Base-by-base conservation (phyloP, 2,113 vertebrate species). In the human region DNA sequence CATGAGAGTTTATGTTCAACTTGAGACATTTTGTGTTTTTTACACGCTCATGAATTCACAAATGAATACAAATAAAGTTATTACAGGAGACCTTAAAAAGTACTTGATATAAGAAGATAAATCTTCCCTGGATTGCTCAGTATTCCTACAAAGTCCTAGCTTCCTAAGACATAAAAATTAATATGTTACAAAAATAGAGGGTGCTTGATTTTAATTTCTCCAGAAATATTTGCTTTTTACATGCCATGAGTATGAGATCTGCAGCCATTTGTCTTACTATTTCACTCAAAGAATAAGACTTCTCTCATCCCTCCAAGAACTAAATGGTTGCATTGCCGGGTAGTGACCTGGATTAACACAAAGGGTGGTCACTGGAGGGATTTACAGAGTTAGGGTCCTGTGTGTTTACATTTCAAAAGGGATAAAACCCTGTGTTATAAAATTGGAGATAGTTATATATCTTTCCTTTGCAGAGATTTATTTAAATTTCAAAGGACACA, bases 51-150 rank as follows among this genome's bases (percentile, higher is more conserved):
- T 75, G 73, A 96, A 92, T 85, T 95, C 88, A 97, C 64, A 81
- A 14, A 97, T 88, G 82, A 96, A 94, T 96, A 94, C 72, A 96
- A 94, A 94, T 94, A 96, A 18, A 20, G 57, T 86, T 96, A 40
- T 91, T 93, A 96, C 22, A 43, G 16, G 80, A 94, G 64, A 75
- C 32, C 55, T 88, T 84, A 88, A 94, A 93, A 86, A 43, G 23
- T 73, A 59, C 76, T 96, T 94, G 84, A 83, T 40, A 52, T 90
- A 27, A 17, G 25, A 70, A 94, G 50, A 59, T 88, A 83, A 94
- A 96, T 88, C 23, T 90, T 59, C 3, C 48, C 27, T 84, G 32
- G 6, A 90, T 90, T 83, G 87, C 8, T 66, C 23, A 32, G 25
- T 70, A 22, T 94, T 93, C 59, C n/a, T 90, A 27, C 30, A 83